Evolutionary conservation across 2,888 invertebrate genomes (phyloP).

Genomic region (Pyrrhosoma nymphula): DNA sequence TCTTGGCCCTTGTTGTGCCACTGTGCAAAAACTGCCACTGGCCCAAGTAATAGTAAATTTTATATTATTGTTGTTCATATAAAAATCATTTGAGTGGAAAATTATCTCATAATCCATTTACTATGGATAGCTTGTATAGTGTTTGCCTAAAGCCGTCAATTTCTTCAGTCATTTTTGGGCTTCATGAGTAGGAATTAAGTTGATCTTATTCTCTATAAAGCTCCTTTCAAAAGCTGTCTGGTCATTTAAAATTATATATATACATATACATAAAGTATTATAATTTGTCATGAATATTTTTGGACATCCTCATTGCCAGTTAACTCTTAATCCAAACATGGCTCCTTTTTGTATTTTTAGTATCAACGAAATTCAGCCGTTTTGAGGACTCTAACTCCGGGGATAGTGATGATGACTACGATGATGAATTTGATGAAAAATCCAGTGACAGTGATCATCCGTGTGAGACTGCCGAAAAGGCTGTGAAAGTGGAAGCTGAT

Average conservation of each 20-base stretch:
- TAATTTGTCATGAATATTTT: background rate
- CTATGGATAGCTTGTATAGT: too few relatives aligned
- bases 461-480: conserved; percentile 75
- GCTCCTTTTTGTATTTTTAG: conserved; percentile 71
- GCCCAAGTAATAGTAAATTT: too few relatives aligned
- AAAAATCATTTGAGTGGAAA: too few relatives aligned
- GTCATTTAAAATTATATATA: background rate
- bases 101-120: too few relatives aligned
- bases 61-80: too few relatives aligned
- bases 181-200: too few relatives aligned
- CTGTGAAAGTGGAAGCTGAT: conserved; percentile 75
- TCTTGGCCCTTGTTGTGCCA: too few relatives aligned
- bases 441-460: conserved; percentile 49
- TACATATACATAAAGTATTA: background rate
- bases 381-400: conserved; percentile 79
- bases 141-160: too few relatives aligned
- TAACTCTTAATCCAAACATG: too few relatives aligned
- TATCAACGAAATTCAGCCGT: conserved; percentile 79
- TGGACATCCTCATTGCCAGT: background rate
- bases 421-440: conserved; percentile 69
- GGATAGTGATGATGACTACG: conserved; percentile 71
- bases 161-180: too few relatives aligned
- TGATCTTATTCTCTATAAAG: too few relatives aligned
- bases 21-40: too few relatives aligned
- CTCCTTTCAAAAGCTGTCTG: background rate